Percentiles rank a stretch among this genome's conserved stretches.
These are phyloP conservation scores for Coryphaenoides rupestris DNA, from an alignment of 2,113 vertebrate species.

Conservation along the genomic window DNA sequence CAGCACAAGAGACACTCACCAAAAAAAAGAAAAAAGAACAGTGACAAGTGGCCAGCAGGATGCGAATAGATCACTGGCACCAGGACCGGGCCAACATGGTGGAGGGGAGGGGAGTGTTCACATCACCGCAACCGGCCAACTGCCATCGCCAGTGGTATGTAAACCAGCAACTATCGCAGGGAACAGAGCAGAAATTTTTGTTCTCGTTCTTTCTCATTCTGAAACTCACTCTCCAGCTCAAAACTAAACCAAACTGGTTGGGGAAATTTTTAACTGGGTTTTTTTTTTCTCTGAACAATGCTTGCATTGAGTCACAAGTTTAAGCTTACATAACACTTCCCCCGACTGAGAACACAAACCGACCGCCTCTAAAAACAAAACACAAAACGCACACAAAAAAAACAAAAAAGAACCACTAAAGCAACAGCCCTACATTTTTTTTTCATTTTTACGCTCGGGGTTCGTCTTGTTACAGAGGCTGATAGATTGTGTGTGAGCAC, in stretches of 20 bases:
- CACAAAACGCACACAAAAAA: constrained; percentile 14
- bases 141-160: constrained; percentile 12
- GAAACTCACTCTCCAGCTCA: constrained; percentile 35
- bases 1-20: constrained; percentile 55
- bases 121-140: constrained; percentile 30
- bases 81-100: constrained; percentile 38
- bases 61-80: constrained; percentile 40
- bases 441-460: constrained; percentile 8
- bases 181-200: neutral
- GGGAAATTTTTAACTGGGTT: constrained; percentile 38
- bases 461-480: neutral
- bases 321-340: constrained; percentile 54
- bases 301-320: constrained; percentile 56
- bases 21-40: constrained; percentile 61
- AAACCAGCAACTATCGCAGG: constrained; percentile 15
- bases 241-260: constrained; percentile 54
- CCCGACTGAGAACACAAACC: constrained; percentile 53
- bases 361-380: constrained; percentile 36
- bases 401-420: constrained; percentile 23
- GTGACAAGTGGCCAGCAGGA: constrained; percentile 57
- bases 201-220: constrained; percentile 3
- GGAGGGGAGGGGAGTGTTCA: neutral
- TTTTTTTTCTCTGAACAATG: constrained; percentile 69
- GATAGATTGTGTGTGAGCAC: neutral
- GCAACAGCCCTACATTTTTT: constrained; percentile 47